phyloP scores from a whole-genome alignment of 2,888 invertebrate species.

The Mylabris sibirica region DNA sequence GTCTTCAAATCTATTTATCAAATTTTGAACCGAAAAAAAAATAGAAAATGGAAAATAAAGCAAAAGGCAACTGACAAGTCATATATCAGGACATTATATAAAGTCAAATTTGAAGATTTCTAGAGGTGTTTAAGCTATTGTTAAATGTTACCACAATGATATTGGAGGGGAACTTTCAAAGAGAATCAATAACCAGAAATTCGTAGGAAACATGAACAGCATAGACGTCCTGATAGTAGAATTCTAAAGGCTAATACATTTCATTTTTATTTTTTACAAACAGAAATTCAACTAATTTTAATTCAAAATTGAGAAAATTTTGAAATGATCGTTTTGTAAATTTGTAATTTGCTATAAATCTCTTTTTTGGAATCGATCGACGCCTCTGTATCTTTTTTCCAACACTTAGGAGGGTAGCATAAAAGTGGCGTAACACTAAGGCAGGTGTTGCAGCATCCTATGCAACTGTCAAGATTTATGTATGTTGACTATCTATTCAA shows the following conservation, averaged over 20 bases:
- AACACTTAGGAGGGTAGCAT: neutral
- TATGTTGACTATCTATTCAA: slow-evolving; percentile 1
- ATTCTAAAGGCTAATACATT: too few relatives aligned
- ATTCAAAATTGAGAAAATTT: neutral
- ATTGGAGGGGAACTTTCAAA: neutral
- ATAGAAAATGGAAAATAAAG: neutral
- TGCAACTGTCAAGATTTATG: slow-evolving; percentile 18
- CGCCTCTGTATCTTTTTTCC: slow-evolving; percentile 10
- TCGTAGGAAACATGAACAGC: neutral
- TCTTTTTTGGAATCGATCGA: neutral
- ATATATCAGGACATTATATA: slow-evolving; percentile 20
- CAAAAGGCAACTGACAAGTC: slow-evolving; percentile 18
- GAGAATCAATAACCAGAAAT: neutral
- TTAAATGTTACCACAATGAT: neutral
- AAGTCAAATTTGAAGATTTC: slow-evolving; percentile 26
- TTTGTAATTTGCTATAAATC: too few relatives aligned
- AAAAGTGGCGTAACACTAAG: neutral
- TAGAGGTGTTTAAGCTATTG: slow-evolving; percentile 15
- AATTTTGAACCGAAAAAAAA: neutral
- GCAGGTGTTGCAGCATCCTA: slow-evolving; percentile 18
- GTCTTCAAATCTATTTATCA: slow-evolving; percentile 23
- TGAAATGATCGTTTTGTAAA: neutral
- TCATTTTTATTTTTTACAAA: too few relatives aligned
- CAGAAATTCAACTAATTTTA: too few relatives aligned
- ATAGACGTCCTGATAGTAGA: neutral